Percentiles rank a stretch among this genome's conserved stretches.
Conservation (phyloP, 1,140 invertebrate genomes). For the Doryteuthis pealeii region DNA sequence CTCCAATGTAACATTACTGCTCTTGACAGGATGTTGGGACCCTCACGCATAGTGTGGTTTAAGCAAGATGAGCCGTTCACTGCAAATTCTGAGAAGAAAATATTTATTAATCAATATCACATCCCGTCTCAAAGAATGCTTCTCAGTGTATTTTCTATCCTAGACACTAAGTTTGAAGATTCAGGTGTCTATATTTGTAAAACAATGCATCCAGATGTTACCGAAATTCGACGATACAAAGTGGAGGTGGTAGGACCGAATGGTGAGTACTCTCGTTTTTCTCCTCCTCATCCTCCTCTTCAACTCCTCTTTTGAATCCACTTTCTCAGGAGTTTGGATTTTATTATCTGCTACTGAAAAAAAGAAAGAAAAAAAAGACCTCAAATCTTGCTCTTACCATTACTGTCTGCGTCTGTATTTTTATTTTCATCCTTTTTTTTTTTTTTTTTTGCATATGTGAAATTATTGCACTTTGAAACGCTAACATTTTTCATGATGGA, state of each 20-base stretch:
- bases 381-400: too few species aligned
- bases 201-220: background rate
- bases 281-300: background rate
- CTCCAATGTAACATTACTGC: conserved; percentile 2
- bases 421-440: too few species aligned
- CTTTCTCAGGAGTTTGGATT: too few species aligned
- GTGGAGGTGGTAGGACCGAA: conserved; percentile 5
- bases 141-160: conserved; percentile 13
- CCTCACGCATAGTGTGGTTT: background rate
- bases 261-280: background rate
- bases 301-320: background rate
- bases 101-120: conserved; percentile 4
- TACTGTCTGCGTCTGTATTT: too few species aligned
- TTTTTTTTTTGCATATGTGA: too few species aligned
- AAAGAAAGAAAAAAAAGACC: too few species aligned
- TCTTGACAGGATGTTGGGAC: background rate
- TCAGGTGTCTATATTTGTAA: conserved; percentile 7
- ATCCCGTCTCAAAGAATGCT: background rate
- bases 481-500: too few species aligned
- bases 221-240: background rate
- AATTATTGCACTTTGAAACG: too few species aligned
- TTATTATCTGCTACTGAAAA: too few species aligned
- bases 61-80: background rate
- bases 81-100: conserved; percentile 4
- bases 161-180: conserved; percentile 11